A percentile compares a stretch with the other conserved stretches of the same genome.
Evolutionary conservation across 2,888 invertebrate species (phyloP).

Genomic region (Eristalis intricaria): DNA sequence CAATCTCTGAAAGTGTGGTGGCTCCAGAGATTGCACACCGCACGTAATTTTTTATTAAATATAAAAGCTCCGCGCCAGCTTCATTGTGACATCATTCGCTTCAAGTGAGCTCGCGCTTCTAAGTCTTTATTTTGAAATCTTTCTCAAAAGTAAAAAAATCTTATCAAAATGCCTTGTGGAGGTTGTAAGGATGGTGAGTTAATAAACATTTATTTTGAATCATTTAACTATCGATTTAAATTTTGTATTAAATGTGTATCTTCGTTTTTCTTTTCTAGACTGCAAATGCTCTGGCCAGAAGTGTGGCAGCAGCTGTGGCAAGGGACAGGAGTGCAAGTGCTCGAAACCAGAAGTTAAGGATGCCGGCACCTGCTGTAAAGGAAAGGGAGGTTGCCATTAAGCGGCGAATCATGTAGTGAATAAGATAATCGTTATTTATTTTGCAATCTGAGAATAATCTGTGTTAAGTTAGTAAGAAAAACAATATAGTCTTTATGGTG

Average conservation of each 20-base stretch:
- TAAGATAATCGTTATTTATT: constrained; percentile 1
- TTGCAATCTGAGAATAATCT: neutral
- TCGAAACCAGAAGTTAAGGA: constrained; percentile 23
- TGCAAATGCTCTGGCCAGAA: constrained; percentile 59
- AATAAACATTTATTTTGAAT: neutral
- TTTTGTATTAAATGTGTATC: neutral
- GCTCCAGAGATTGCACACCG: constrained; percentile 56
- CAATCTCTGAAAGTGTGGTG: neutral
- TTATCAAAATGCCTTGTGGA: constrained; percentile 64
- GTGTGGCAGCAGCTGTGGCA: constrained; percentile 41
- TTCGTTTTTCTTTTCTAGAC: constrained; percentile 27
- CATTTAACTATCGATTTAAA: neutral
- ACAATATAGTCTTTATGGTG: neutral
- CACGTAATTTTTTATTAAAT: constrained; percentile 39
- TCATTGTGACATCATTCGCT: constrained; percentile 59
- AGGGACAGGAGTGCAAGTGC: constrained; percentile 56
- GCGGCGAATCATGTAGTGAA: neutral
- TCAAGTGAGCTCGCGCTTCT: constrained; percentile 32
- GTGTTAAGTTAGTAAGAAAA: neutral
- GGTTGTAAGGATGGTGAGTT: constrained; percentile 58
- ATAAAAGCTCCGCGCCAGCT: constrained; percentile 52
- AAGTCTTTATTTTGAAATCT: constrained; percentile 14
- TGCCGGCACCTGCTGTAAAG: constrained; percentile 55
- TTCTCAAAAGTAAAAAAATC: constrained; percentile 7
- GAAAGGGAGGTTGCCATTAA: constrained; percentile 45